A percentile compares a stretch with the other conserved stretches of the same genome.
These are phyloP conservation scores for Salvelinus alpinus DNA, from an alignment of 2,113 vertebrate genomes.

Conservation along the genomic window DNA sequence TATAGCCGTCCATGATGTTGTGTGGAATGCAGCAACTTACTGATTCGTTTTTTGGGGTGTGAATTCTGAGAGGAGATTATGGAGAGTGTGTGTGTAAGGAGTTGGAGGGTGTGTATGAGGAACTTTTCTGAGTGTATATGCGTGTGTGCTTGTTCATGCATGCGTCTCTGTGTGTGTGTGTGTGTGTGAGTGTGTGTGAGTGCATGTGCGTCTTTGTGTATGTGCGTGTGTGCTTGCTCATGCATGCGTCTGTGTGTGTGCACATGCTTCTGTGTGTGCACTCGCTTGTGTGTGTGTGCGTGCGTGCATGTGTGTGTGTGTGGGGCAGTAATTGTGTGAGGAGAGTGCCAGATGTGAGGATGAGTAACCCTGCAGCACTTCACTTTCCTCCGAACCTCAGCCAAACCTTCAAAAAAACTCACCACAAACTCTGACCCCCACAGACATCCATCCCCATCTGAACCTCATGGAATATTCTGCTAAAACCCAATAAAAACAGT, in stretches of 20 bases:
- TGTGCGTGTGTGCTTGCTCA: not conserved
- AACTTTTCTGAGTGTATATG: too few species aligned
- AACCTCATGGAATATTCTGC: slow-evolving; percentile 21
- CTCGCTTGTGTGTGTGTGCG: not conserved
- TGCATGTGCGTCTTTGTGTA: too few species aligned
- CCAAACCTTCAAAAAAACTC: not conserved
- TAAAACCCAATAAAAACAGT: slow-evolving; percentile 46
- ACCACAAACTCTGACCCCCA: slow-evolving; percentile 8
- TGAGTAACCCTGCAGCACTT: not conserved
- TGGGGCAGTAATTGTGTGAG: not conserved
- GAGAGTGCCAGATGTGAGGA: not conserved
- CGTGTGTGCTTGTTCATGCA: too few species aligned
- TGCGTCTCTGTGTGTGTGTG: too few species aligned
- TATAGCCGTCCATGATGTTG: not conserved
- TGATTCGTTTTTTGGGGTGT: too few species aligned
- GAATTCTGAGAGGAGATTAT: too few species aligned
- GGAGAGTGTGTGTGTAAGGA: too few species aligned
- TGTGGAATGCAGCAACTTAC: too few species aligned
- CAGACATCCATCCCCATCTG: slow-evolving; percentile 16
- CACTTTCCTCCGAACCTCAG: not conserved
- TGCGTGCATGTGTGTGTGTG: slow-evolving; percentile 5
- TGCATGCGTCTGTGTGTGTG: not conserved
- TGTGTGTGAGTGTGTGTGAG: not conserved
- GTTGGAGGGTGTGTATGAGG: too few species aligned
- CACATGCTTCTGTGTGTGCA: not conserved